These are phyloP conservation scores for Alcedo atthis DNA, from an alignment of 2,797 vertebrate species.

Conservation along the genomic window DNA sequence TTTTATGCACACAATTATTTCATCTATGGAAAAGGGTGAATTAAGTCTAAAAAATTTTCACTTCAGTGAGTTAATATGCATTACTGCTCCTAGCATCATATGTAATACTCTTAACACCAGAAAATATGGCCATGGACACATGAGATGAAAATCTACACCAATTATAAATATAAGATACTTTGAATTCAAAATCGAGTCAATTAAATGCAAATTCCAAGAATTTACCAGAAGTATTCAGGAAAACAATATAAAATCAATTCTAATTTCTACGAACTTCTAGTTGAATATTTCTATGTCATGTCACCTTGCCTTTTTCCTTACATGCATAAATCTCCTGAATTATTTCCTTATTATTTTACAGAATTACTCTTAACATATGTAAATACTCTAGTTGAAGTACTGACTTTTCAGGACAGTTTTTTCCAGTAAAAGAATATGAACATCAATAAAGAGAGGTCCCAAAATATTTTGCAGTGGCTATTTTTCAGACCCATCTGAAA, in stretches of 20 bases:
- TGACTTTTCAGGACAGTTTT: background rate
- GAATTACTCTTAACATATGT: background rate
- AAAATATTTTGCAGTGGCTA: conserved; percentile 53
- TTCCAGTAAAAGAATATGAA: background rate
- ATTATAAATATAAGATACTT: background rate
- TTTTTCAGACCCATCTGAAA: conserved; percentile 61
- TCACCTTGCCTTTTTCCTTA: background rate
- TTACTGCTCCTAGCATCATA: background rate
- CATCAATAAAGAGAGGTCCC: conserved; percentile 1
- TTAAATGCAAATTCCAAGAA: conserved; percentile 1
- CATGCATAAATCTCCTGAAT: background rate
- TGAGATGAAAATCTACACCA: background rate
- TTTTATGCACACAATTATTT: background rate
- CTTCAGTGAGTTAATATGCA: background rate
- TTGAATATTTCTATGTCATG: background rate
- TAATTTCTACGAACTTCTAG: background rate
- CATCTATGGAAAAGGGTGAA: background rate
- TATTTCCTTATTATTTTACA: background rate
- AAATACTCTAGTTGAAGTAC: background rate
- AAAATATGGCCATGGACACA: background rate
- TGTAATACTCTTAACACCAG: background rate
- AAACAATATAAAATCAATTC: background rate
- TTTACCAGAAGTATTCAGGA: background rate
- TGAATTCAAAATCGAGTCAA: background rate
- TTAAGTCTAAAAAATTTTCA: background rate